These are phyloP conservation scores for Dicycla oo DNA, from an alignment of 2,888 invertebrate genomes.

Conservation along the genomic window DNA sequence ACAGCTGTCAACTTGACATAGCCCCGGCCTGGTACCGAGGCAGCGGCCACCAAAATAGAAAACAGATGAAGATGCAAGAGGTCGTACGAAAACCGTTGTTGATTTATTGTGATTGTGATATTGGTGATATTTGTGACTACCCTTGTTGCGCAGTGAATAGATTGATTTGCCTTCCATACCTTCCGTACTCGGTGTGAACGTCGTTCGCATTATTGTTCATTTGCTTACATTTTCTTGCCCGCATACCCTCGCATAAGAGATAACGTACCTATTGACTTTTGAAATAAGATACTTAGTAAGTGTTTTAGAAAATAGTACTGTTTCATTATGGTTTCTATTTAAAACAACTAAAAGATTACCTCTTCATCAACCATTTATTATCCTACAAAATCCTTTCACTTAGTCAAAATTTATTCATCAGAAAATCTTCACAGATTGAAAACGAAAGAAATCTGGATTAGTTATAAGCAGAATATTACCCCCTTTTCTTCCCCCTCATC, in stretches of 20 bases:
- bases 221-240: no score
- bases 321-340: not conserved
- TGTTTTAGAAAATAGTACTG: not conserved
- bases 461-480: not conserved
- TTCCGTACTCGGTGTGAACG: no score
- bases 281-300: not conserved
- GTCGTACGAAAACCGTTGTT: no score
- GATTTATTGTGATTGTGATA: not conserved
- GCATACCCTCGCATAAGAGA: not conserved
- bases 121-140: not conserved
- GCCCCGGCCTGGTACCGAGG: not conserved
- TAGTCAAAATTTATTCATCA: conserved; percentile 5
- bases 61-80: not conserved
- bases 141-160: not conserved
- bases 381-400: not conserved
- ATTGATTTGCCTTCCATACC: not conserved
- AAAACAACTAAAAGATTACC: not conserved
- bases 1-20: not conserved
- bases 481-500: not conserved
- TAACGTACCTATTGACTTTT: not conserved
- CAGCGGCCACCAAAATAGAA: not conserved
- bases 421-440: not conserved
- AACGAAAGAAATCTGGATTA: not conserved
- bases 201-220: no score
- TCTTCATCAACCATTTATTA: not conserved